Evolutionary conservation across 1,140 invertebrate species (phyloP), one percentile per base, ranked within the genome.

Genomic region (Carcinoscorpius rotundicauda): DNA sequence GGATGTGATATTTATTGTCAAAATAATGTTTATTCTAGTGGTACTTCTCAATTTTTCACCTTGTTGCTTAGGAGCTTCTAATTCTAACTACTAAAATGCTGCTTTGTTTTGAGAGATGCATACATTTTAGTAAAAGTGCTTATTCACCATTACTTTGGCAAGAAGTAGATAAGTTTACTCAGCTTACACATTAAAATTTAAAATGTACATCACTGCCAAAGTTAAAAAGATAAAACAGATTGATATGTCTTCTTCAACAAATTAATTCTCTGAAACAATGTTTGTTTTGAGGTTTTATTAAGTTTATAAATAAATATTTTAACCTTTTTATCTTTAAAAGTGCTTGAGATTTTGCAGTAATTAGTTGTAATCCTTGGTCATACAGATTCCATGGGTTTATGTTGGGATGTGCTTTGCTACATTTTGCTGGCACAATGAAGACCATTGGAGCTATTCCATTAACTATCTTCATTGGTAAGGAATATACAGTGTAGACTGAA

Each of bases 351-450:
- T 29, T 29, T 29, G 29, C 29, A 29, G 29, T 29, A 29, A 29
- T 29, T 29, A 29, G 29, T 29, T 29, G 29, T 29, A 29, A 29
- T 29, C 29, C 29, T 57, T 57, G 55, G 10, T 10, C 11, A 29
- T 29, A 29, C 29, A 29, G 29, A 29, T 29, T n/a, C 96, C 97
- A 0, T 99, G 97, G 97, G 91, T 97, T 84, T 99, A 99, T 78
- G 96, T 98, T 59, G 97, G 96, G 51, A 99, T 98, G 96, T 98
- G 95, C 76, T 99, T 99, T 78, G 91, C 93, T 3, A 96, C 95
- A n/a, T 98, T 98, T 77, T 98, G 95, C 76, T 98, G 95, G 93
- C 97, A 99, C 76, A 98, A 95, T 73, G 97, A 99, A 78, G 96
- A 99, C 78, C 96, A 99, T 75, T 99, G 96, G 96, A 97, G 92